Base-by-base conservation (phyloP, 2,797 vertebrate genomes). In the Varecia variegata region DNA sequence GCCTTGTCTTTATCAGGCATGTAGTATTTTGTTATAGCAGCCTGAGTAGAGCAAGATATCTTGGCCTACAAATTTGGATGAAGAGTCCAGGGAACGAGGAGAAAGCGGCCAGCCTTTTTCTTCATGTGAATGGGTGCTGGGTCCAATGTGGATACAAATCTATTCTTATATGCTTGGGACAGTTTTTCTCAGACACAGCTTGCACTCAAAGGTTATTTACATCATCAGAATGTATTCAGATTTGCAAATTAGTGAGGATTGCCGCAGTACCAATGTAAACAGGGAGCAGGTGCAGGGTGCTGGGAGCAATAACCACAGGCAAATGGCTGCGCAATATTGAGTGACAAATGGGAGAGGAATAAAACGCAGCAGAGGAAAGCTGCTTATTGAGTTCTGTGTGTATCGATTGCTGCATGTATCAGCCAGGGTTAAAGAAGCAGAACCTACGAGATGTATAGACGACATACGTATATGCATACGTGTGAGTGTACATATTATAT, bases 221-320 rank as follows among this genome's bases (percentile, higher is more conserved):
- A 81, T 84, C 96, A 91, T 87, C 88, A 91, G 50, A 94, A 94
- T 89, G 58, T 71, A 74, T 88, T 96, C 85, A 84, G 85, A 90
- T 83, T 79, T 97, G 86, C 97, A 95, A 94, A 94, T 96, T 88
- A 88, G 94, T 3, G 73, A 93, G 80, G 88, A 90, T 25, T 32
- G 77, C 27, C 0, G 56, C 65, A 5, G 20, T 15, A 11, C 85
- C 43, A 4, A 79, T 90, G 85, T 76, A 93, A 97, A 96, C 85
- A 95, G 85, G 77, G 84, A 90, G 54, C 97, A 97, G 97, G 92
- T 96, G 93, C 84, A 71, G 93, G 92, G 62, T 0, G 62, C 85
- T 62, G 45, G 9, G 82, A 77, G 70, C 2, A 1, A 82, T 18
- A 50, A 56, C 76, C 56, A 76, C 94, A 88, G 43, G 82, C 76